Conservation (phyloP, 2,113 vertebrate genomes). For the Peromyscus maniculatus region DNA sequence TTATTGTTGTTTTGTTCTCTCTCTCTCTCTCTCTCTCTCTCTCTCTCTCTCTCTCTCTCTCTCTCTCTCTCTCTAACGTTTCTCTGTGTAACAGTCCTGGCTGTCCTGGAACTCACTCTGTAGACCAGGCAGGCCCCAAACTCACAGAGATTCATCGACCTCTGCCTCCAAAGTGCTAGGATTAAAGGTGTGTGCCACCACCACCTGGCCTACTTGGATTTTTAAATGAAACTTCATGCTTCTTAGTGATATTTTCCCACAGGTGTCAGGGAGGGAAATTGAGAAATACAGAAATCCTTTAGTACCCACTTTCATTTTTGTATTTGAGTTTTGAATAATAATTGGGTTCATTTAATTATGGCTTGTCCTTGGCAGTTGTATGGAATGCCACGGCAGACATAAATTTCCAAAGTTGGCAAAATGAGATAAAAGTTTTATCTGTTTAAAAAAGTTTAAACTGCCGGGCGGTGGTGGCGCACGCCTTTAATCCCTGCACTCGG, state of each 20-base stretch:
- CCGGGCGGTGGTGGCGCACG: too few species aligned
- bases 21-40: too few species aligned
- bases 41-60: too few species aligned
- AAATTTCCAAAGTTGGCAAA: background rate
- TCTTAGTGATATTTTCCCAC: background rate
- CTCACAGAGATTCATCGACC: too few species aligned
- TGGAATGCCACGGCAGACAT: background rate
- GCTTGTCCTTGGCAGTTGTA: background rate
- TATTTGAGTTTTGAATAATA: background rate
- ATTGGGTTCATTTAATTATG: background rate
- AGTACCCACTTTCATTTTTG: background rate
- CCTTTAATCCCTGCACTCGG: too few species aligned
- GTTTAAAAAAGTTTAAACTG: too few species aligned
- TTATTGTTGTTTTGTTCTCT: background rate
- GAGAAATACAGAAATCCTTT: background rate
- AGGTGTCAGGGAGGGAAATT: background rate
- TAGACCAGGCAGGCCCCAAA: too few species aligned
- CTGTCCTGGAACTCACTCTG: too few species aligned
- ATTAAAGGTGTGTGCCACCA: too few species aligned
- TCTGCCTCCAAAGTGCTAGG: too few species aligned
- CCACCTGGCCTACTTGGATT: background rate
- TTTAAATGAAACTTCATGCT: background rate
- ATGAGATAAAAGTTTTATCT: background rate
- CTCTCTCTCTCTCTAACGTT: too few species aligned
- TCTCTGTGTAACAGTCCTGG: too few species aligned